Evolutionary conservation across 2,888 invertebrate genomes (phyloP).

Genomic region (Resseliella maxima): DNA sequence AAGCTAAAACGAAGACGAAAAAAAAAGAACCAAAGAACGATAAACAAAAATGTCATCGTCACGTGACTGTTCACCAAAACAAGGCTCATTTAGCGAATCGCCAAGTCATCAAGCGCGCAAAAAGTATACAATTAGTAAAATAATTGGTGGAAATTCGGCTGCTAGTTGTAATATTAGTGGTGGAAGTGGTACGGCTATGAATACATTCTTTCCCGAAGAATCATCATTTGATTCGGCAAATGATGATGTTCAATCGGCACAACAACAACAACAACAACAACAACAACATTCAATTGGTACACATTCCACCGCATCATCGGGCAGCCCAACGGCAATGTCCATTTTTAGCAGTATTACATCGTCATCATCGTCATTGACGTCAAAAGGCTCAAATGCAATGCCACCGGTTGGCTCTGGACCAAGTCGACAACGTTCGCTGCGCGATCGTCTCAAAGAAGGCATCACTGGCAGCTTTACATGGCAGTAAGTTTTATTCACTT

Average conservation of each 20-base stretch:
- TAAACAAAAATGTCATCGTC: conserved; percentile 46
- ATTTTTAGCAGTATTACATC: conserved; percentile 40
- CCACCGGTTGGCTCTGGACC: conserved; percentile 70
- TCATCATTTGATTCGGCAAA: conserved; percentile 53
- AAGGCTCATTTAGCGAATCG: conserved; percentile 51
- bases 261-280: conserved; percentile 16
- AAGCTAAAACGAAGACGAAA: not conserved
- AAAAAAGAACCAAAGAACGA: not conserved
- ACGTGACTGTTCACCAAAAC: conserved; percentile 57
- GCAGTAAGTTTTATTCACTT: conserved; percentile 75
- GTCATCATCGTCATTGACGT: not conserved
- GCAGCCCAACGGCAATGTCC: conserved; percentile 56
- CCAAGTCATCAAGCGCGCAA: conserved; percentile 11
- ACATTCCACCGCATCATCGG: conserved; percentile 28
- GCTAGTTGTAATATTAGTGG: conserved; percentile 25
- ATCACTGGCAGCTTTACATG: conserved; percentile 82
- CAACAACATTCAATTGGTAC: too few relatives aligned
- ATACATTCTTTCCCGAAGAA: conserved; percentile 23
- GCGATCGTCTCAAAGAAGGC: conserved; percentile 82
- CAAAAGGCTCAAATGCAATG: conserved; percentile 64
- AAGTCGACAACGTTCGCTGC: conserved; percentile 79
- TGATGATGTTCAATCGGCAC: conserved; percentile 16
- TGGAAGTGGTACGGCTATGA: conserved; percentile 32
- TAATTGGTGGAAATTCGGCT: conserved; percentile 7
- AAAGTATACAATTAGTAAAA: conserved; percentile 47